phyloP scores from a whole-genome alignment of 2,888 invertebrate genomes.

The Melangyna quadrimaculata region DNA sequence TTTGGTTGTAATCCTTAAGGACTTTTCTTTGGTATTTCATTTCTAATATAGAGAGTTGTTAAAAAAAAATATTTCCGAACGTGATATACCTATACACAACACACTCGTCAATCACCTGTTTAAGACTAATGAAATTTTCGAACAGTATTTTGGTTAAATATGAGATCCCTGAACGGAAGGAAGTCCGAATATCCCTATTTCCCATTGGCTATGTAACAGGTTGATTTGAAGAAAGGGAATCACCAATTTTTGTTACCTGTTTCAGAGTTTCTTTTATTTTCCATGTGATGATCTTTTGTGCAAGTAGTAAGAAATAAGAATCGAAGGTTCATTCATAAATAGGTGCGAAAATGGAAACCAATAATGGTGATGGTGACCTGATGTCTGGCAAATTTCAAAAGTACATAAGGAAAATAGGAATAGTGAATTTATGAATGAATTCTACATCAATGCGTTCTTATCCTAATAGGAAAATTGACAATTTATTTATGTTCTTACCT shows the following conservation, averaged over 20 bases:
- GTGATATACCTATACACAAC: neutral
- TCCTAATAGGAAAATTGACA: slow-evolving; percentile 10
- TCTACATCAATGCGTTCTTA: neutral
- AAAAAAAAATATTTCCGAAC: neutral
- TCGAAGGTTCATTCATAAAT: neutral
- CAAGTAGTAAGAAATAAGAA: neutral
- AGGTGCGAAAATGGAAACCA: neutral
- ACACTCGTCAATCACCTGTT: slow-evolving; percentile 62
- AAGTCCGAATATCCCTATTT: slow-evolving; percentile 21
- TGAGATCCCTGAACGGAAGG: slow-evolving; percentile 14
- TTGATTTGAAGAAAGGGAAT: neutral
- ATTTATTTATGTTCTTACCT: neutral
- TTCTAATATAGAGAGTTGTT: neutral
- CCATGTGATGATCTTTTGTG: neutral
- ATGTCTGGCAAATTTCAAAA: neutral
- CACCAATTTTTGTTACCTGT: neutral
- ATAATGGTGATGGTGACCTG: slow-evolving; percentile 21
- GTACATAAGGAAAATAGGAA: neutral
- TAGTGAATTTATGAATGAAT: slow-evolving; percentile 42
- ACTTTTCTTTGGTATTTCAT: slow-evolving; percentile 73
- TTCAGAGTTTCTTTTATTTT: neutral
- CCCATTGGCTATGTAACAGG: slow-evolving; percentile 59
- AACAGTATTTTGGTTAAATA: slow-evolving; percentile 20
- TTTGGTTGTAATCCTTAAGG: slow-evolving; percentile 71
- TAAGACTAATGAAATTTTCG: slow-evolving; percentile 39